phyloP scores from a whole-genome alignment of 2,113 vertebrate genomes.

The Solenodon paradoxus region DNA sequence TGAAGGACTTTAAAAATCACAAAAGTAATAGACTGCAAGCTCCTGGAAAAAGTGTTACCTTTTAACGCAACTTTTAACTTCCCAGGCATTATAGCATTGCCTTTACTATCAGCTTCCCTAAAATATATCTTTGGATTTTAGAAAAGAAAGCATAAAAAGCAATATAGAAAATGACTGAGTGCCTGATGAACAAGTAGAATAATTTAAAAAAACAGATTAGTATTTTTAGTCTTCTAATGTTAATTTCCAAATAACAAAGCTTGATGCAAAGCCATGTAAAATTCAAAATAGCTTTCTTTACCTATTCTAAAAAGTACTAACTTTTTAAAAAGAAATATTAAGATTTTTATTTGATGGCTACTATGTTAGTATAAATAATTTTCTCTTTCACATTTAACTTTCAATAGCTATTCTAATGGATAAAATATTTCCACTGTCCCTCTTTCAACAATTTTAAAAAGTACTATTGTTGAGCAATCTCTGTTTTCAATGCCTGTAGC shows the following conservation, averaged over 20 bases:
- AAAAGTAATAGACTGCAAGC: not conserved
- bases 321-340: not conserved
- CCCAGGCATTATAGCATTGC: rapidly evolving
- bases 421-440: not conserved
- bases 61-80: not conserved
- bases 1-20: not conserved
- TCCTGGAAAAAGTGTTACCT: not conserved
- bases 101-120: not conserved
- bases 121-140: not conserved
- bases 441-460: not conserved
- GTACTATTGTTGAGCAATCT: not conserved
- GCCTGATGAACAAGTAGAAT: not conserved
- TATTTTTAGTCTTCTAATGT: not conserved
- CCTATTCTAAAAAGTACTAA: not conserved
- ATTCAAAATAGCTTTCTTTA: not conserved
- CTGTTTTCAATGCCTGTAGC: not conserved
- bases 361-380: not conserved
- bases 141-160: not conserved
- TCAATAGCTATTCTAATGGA: not conserved
- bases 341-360: not conserved
- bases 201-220: not conserved
- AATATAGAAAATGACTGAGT: not conserved
- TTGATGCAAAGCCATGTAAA: not conserved
- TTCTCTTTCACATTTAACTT: not conserved
- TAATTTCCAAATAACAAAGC: not conserved